phyloP scores from a whole-genome alignment of 2,888 invertebrate species.

The Caenorhabditis zanzibari region DNA sequence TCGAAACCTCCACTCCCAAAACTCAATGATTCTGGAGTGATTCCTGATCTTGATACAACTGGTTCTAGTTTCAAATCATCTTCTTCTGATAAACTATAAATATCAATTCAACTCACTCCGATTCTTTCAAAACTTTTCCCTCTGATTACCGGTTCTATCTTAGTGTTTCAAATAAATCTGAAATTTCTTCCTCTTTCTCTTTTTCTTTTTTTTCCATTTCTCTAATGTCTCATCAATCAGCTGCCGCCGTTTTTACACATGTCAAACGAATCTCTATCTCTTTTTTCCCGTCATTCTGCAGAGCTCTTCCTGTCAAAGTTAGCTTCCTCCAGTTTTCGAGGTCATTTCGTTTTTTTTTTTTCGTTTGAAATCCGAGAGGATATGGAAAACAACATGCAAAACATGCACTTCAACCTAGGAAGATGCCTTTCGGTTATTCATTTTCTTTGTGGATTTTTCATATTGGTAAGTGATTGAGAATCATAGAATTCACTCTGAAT shows the following conservation, averaged over 20 bases:
- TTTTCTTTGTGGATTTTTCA: conserved; percentile 49
- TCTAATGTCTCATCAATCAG: conserved; percentile 47
- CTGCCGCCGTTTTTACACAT: conserved; percentile 52
- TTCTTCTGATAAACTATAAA: background rate
- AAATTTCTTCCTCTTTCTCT: conserved; percentile 9
- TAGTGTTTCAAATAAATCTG: background rate
- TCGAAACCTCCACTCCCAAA: conserved; percentile 29
- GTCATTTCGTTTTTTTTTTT: conserved; percentile 8
- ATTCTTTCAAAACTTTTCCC: conserved; percentile 24
- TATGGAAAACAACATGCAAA: background rate
- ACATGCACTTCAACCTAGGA: conserved; percentile 39
- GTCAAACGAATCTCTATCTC: conserved; percentile 45
- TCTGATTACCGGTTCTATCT: conserved; percentile 18
- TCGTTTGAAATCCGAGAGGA: conserved; percentile 36
- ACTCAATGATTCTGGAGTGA: conserved; percentile 55
- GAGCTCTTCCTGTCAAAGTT: conserved; percentile 44
- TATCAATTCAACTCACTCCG: conserved; percentile 2
- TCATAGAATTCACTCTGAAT: too few species aligned
- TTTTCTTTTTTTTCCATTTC: background rate
- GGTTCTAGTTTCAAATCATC: conserved; percentile 37
- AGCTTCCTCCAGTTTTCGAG: conserved; percentile 16
- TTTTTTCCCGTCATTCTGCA: background rate
- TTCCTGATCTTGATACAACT: conserved; percentile 40
- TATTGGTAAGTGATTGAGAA: conserved; percentile 34
- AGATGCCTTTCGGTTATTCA: conserved; percentile 44